phyloP scores from a whole-genome alignment of 2,888 invertebrate species.

The Ophion ventricosus region DNA sequence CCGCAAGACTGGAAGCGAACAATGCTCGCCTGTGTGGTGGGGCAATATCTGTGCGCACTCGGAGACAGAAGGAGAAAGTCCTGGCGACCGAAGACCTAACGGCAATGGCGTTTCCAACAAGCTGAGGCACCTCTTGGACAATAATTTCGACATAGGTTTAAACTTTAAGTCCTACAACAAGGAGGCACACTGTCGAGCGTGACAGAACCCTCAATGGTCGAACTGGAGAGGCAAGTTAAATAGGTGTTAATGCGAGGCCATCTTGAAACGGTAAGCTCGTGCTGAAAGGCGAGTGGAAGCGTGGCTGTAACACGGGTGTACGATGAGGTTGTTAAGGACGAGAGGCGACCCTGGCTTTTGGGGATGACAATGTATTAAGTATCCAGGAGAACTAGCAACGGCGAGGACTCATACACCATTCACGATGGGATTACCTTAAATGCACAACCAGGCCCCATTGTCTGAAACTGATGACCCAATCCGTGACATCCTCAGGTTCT shows the following conservation, averaged over 20 bases:
- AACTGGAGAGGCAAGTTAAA: constrained; percentile 71
- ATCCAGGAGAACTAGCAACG: constrained; percentile 71
- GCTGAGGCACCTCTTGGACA: constrained; percentile 7
- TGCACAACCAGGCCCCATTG: constrained; percentile 81
- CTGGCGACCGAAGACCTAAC: background rate
- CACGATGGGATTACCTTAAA: constrained; percentile 82
- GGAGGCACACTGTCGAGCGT: constrained; percentile 21
- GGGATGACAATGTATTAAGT: constrained; percentile 81
- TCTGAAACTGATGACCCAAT: constrained; percentile 81
- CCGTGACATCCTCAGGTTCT: constrained; percentile 66
- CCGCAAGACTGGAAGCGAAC: constrained; percentile 25
- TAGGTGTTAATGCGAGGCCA: constrained; percentile 81
- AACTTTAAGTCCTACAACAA: background rate
- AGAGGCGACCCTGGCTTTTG: constrained; percentile 70
- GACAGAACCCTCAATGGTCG: constrained; percentile 37
- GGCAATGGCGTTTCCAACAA: constrained; percentile 32
- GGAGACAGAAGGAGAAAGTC: constrained; percentile 14
- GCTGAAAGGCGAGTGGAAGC: constrained; percentile 49
- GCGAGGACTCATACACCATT: constrained; percentile 72
- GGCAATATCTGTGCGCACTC: constrained; percentile 3
- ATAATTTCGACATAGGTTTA: constrained; percentile 11
- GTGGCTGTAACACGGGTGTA: constrained; percentile 69
- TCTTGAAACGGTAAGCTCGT: constrained; percentile 62
- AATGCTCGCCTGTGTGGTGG: constrained; percentile 36
- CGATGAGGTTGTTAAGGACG: constrained; percentile 79